Base-by-base conservation (phyloP, 2,888 invertebrate genomes). In the Coelopa pilipes region DNA sequence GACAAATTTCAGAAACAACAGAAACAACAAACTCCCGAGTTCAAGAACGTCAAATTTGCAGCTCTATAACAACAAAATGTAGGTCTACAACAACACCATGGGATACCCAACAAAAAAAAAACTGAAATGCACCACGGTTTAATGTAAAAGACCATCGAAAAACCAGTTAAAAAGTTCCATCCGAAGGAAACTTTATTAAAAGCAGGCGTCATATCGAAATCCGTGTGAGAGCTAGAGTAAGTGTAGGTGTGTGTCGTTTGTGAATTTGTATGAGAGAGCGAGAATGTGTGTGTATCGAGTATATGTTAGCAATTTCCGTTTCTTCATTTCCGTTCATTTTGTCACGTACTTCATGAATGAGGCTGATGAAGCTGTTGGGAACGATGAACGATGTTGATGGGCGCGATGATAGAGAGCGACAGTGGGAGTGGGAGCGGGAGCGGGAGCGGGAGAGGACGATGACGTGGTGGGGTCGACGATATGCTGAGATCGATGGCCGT, bases 271-370 rank as follows among this genome's bases (percentile, higher is more conserved):
- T 70, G 15, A 45, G 34, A 24, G 53, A 15, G 68, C 15, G 1
- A 21, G 34, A 4, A 34, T 19, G 45, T 70, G 17, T 62, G 15
- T 24, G 15, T 45, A 50, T 57, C n/a, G 34, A 62, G 72, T 60
- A 62, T 68, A 57, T 69, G 73, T 69, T 73, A 68, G 70, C 70
- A 74, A 70, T 82, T 82, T 82, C 82, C 82, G 82, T 73, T 80
- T 77, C 76, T 79, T 81, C 81, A 82, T 81, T 81, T 82, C 82
- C 82, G 81, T 81, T 81, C 80, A 79, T 81, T 82, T 82, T 81
- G 81, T 81, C 82, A 82, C 82, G 81, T 82, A 81, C 80, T 81
- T 81, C 80, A 82, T 82, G 82, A 82, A 81, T 82, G 81, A 82
- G 81, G 67, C 24, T 67, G 67, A 72, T 67, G 67, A 72, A 71